Evolutionary conservation across 1,140 invertebrate genomes (phyloP).

Genomic region (Lepidurus couesii): DNA sequence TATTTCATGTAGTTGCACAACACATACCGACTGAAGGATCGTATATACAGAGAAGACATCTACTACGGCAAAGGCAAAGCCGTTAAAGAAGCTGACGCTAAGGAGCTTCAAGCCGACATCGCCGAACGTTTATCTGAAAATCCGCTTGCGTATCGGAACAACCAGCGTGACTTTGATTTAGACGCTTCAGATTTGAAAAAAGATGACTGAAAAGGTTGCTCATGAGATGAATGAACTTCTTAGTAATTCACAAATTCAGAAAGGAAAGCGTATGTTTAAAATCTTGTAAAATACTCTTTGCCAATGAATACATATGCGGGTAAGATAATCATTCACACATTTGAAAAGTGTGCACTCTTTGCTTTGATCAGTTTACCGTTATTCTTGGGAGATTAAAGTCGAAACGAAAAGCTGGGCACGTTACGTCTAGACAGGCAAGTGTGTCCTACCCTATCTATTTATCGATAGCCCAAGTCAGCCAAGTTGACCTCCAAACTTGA

Average conservation of each 20-base stretch:
- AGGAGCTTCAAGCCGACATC: conserved; percentile 49
- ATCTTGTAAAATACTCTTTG: background rate
- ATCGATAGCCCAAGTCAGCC: too few relatives aligned
- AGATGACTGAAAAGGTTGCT: background rate
- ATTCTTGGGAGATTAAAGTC: too few relatives aligned
- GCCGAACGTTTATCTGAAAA: conserved; percentile 51
- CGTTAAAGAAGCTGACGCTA: conserved; percentile 45
- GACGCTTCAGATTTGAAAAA: conserved; percentile 31
- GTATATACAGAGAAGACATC: conserved; percentile 60
- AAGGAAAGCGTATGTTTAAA: background rate
- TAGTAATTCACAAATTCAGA: background rate
- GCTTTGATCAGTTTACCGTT: too few relatives aligned
- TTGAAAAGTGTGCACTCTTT: too few relatives aligned
- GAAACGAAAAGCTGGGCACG: too few relatives aligned
- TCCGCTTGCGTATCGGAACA: conserved; percentile 46
- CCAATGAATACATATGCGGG: too few relatives aligned
- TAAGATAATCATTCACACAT: too few relatives aligned
- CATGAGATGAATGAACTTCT: background rate
- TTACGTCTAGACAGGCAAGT: too few relatives aligned
- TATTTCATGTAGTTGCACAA: conserved; percentile 50
- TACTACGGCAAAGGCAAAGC: conserved; percentile 55
- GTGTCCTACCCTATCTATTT: too few relatives aligned
- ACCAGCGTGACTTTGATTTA: conserved; percentile 31
- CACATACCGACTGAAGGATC: conserved; percentile 56
- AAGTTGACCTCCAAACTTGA: too few relatives aligned